Percentiles rank a stretch among this genome's conserved stretches.
Conservation (phyloP, 2,888 invertebrate species). For the Metacarcinus magister region DNA sequence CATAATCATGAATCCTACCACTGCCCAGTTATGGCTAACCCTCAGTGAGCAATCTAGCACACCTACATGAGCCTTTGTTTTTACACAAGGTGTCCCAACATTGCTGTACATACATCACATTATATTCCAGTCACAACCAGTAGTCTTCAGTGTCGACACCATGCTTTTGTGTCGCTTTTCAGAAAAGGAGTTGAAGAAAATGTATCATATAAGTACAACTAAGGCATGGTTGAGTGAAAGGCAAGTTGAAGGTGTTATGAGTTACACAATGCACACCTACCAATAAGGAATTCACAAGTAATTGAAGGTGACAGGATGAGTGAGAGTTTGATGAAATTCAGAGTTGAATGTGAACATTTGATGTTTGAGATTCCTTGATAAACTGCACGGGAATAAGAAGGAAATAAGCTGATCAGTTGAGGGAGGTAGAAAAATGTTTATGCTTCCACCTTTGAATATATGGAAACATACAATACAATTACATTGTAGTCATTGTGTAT, state of each 20-base stretch:
- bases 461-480: too few species aligned
- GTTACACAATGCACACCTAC: not conserved
- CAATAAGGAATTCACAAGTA: not conserved
- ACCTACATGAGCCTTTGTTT: not conserved
- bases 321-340: not conserved
- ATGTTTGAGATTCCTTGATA: not conserved
- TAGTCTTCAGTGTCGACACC: not conserved
- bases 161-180: conserved; percentile 20
- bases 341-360: not conserved
- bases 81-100: too few species aligned
- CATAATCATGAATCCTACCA: not conserved
- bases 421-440: not conserved
- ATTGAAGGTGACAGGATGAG: not conserved
- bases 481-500: too few species aligned
- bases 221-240: not conserved
- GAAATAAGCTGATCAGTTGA: not conserved
- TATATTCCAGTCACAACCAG: not conserved
- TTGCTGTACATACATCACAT: too few species aligned
- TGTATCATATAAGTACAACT: not conserved
- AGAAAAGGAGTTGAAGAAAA: conserved; percentile 34
- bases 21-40: not conserved
- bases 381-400: not conserved
- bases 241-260: not conserved
- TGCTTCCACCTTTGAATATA: too few species aligned
- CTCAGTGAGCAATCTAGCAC: not conserved